Percentiles rank a stretch among this genome's conserved stretches.
Conservation (phyloP, 2,113 vertebrate species). For the Zingel zingel region DNA sequence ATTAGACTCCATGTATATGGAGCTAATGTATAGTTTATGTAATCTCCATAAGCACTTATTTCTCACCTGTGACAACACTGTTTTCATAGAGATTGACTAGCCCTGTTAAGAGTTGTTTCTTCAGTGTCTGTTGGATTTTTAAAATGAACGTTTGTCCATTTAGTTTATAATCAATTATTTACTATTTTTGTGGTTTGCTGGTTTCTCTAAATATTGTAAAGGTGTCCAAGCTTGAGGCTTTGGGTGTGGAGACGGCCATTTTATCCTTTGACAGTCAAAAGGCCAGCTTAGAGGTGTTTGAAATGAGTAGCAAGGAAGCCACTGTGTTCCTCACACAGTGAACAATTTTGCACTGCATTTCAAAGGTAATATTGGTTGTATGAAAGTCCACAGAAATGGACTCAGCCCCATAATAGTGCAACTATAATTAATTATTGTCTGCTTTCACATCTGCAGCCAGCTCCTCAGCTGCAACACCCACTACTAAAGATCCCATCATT, state of each 20-base stretch:
- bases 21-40: too few species aligned
- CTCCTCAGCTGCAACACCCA: background rate
- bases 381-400: background rate
- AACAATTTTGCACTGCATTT: background rate
- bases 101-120: too few species aligned
- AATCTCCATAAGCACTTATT: too few species aligned
- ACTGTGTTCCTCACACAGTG: background rate
- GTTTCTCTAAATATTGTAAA: background rate
- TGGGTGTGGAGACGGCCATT: background rate
- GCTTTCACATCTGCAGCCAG: background rate
- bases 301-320: background rate
- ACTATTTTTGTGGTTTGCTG: background rate
- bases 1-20: too few species aligned
- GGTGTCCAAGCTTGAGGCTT: background rate
- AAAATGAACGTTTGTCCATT: too few species aligned
- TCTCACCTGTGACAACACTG: too few species aligned
- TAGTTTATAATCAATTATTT: background rate
- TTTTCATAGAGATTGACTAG: too few species aligned
- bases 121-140: too few species aligned
- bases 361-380: background rate
- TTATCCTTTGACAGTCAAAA: background rate
- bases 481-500: background rate
- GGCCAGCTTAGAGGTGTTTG: background rate
- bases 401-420: background rate
- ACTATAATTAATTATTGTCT: background rate